Conservation (phyloP, 2,888 invertebrate genomes). For the Cheilosia soror region DNA sequence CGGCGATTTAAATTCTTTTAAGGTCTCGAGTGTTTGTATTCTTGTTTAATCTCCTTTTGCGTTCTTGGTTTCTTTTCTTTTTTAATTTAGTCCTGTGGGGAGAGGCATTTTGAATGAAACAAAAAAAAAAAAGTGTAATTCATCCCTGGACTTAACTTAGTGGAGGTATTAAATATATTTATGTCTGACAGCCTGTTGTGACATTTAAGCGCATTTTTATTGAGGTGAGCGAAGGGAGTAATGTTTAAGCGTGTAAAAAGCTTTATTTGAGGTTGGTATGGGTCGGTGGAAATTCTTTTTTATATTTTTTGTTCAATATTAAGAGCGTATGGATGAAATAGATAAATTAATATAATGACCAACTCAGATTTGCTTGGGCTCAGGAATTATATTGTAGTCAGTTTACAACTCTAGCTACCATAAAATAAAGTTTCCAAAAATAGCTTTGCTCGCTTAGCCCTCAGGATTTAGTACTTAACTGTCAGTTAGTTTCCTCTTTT, state of each 20-base stretch:
- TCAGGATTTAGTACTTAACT: no score
- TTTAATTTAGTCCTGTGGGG: slow-evolving; percentile 5
- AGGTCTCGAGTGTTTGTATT: slow-evolving; percentile 33
- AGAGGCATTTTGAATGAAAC: background rate
- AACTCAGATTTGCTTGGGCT: no score
- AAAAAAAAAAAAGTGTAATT: background rate
- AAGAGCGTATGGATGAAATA: no score
- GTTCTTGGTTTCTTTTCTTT: background rate
- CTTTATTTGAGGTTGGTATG: background rate
- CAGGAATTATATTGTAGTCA: no score
- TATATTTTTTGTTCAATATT: no score
- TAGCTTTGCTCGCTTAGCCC: no score
- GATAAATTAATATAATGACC: no score
- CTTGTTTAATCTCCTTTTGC: slow-evolving; percentile 27
- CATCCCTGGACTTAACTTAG: slow-evolving; percentile 15
- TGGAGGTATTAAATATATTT: slow-evolving; percentile 58
- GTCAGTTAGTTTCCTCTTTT: no score
- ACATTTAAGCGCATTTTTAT: slow-evolving; percentile 54
- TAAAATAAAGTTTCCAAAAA: no score
- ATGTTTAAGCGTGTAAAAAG: background rate
- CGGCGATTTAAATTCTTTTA: slow-evolving; percentile 51
- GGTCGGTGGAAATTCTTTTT: background rate
- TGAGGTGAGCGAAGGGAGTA: background rate
- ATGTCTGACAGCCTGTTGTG: slow-evolving; percentile 51
- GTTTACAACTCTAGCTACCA: no score